These are phyloP conservation scores for Hydra vulgaris DNA, from an alignment of 30 jellyfish, hydroid and myxozoan genomes.

Conservation along the genomic window DNA sequence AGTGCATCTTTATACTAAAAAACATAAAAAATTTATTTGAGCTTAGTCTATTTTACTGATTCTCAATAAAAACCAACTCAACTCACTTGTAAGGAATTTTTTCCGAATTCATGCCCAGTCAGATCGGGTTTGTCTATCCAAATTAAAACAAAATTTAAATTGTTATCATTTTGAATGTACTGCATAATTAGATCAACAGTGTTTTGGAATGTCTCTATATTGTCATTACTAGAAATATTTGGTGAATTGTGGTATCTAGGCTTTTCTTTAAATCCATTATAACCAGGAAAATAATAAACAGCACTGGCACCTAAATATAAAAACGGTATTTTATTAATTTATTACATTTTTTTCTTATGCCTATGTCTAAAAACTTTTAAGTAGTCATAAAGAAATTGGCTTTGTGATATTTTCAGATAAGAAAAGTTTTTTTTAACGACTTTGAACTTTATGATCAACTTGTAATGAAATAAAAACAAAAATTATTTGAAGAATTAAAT, in stretches of 20 bases:
- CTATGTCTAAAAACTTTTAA: no score
- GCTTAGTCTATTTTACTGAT: not conserved
- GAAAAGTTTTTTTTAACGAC: no score
- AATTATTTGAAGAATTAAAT: no score
- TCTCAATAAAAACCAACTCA: not conserved
- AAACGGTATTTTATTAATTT: no score
- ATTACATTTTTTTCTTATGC: no score
- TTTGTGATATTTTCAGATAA: no score
- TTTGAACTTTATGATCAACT: no score
- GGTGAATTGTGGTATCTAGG: not conserved
- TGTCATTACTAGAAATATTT: not conserved
- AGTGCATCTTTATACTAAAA: not conserved
- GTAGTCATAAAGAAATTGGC: no score
- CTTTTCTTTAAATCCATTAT: not conserved
- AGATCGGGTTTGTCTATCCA: slow-evolving; percentile 1
- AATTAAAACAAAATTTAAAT: not conserved
- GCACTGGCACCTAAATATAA: slow-evolving; percentile 16
- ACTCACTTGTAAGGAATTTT: not conserved
- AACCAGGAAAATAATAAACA: slow-evolving; percentile 5
- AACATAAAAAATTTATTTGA: not conserved
- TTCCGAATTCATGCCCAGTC: slow-evolving; percentile 4
- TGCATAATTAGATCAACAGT: not conserved
- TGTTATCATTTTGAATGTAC: not conserved
- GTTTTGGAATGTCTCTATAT: not conserved
- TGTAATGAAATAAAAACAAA: no score